These are phyloP conservation scores for Choristoneura fumiferana DNA, from an alignment of 1,140 invertebrate genomes.

Conservation along the genomic window DNA sequence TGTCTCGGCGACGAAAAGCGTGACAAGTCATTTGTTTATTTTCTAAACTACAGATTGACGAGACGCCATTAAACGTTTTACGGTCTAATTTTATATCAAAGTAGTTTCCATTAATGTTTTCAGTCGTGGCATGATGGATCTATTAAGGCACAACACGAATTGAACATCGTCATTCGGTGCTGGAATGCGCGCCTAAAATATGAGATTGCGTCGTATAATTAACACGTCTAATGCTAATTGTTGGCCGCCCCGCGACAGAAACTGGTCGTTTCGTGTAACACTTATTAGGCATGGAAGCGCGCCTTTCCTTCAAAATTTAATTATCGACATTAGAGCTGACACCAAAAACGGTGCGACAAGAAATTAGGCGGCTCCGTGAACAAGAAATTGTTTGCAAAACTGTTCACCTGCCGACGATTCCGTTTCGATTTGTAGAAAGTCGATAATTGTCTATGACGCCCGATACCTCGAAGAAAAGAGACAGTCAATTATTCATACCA, in stretches of 20 bases:
- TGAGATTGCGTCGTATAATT: slow-evolving; percentile 48
- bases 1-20: slow-evolving; percentile 38
- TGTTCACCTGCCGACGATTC: slow-evolving; percentile 44
- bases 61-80: slow-evolving; percentile 20
- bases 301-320: slow-evolving; percentile 71
- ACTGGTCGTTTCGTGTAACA: slow-evolving; percentile 60
- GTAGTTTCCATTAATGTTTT: slow-evolving; percentile 4
- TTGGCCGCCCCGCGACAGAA: slow-evolving; percentile 48
- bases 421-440: slow-evolving; percentile 59
- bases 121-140: slow-evolving; percentile 10
- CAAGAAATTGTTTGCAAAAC: slow-evolving; percentile 51
- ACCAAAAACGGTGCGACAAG: slow-evolving; percentile 45
- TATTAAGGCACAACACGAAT: not conserved
- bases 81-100: slow-evolving; percentile 17
- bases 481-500: slow-evolving; percentile 27
- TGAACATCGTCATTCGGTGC: no score
- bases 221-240: slow-evolving; percentile 71
- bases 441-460: slow-evolving; percentile 45
- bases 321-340: slow-evolving; percentile 68
- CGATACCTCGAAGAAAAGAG: slow-evolving; percentile 16
- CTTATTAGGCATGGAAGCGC: slow-evolving; percentile 59
- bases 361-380: slow-evolving; percentile 35
- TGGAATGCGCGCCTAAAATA: not conserved
- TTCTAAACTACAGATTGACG: slow-evolving; percentile 34
- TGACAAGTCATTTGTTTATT: slow-evolving; percentile 59